Evolutionary conservation across 2,888 invertebrate species (phyloP), one percentile per base, ranked within the genome.

Genomic region (Lasius fuliginosus): DNA sequence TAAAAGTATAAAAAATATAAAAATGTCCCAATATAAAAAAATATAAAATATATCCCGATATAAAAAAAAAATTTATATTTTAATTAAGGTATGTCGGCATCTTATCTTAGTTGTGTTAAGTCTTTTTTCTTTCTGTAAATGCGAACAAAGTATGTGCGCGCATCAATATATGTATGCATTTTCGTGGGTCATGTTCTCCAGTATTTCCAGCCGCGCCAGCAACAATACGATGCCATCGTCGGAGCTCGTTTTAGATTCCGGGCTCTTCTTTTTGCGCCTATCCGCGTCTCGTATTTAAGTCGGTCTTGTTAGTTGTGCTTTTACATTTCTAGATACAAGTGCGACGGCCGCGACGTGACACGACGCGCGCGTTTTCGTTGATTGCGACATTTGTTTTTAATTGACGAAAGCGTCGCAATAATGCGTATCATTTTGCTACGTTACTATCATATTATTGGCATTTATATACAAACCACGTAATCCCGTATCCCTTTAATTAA

Each of bases 171-270:
- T 15, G 46, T 46, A 27, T 68, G 49, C n/a, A n/a, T n/a, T n/a
- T 49, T 65, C 53, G 53, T 27, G 60, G 36, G 53, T 42, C 60
- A 33, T 46, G 27, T 36, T 27, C 65, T 23, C 9, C 18, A 76
- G 75, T 87, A 89, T 89, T 89, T 69, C 65, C 64, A 83, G 69
- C 49, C 30, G 62, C 30, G 67, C 76, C 67, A 77, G 83, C 83
- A 87, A 89, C 90, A 89, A 89, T 89, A 88, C 89, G 84, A 90
- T 85, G 75, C 75, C 23, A 82, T 53, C 69, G 84, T 58, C 85
- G 62, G 33, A 64, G 60, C 77, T 75, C 84, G 77, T 82, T 81
- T 85, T 76, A 68, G 75, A 90, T 86, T 87, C 82, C 71, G 42
- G 23, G 49, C 33, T 33, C 33, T 67, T 33, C 81, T 67, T 82